Conservation (phyloP, 2,888 invertebrate species). For the Dugesia japonica region DNA sequence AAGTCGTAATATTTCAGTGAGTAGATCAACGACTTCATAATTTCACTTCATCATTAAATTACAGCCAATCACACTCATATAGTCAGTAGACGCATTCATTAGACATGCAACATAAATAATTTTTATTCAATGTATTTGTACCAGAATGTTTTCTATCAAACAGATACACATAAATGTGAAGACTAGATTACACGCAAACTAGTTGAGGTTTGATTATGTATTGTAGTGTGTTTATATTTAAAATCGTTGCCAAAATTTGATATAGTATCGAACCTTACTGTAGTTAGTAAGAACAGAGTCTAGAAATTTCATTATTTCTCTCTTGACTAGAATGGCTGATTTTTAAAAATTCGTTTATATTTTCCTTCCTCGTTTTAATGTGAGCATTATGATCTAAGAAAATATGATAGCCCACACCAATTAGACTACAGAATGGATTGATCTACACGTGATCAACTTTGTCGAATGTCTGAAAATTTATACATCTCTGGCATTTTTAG, state of each 20-base stretch:
- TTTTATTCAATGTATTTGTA: slow-evolving; percentile 2
- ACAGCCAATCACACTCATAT: slow-evolving; percentile 1
- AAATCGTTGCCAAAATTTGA: slow-evolving; percentile 17
- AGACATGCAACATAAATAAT: not conserved
- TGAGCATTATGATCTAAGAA: slow-evolving; percentile 20
- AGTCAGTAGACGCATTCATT: slow-evolving; percentile 8
- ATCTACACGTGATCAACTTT: slow-evolving; percentile 14
- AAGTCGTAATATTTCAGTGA: not conserved
- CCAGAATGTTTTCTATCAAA: slow-evolving; percentile 2
- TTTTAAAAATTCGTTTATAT: not conserved
- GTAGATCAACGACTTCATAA: not conserved
- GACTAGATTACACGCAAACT: not conserved
- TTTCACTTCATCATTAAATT: not conserved
- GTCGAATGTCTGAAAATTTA: slow-evolving; percentile 15
- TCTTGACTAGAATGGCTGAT: not conserved
- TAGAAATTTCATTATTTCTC: slow-evolving; percentile 11
- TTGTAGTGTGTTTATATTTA: slow-evolving; percentile 20
- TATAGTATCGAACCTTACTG: not conserved
- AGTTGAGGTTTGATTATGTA: slow-evolving; percentile 1
- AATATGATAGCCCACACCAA: slow-evolving; percentile 11
- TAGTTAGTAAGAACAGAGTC: not conserved
- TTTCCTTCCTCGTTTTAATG: slow-evolving; percentile 8
- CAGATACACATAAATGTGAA: slow-evolving; percentile 4
- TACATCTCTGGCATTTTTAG: slow-evolving; percentile 20
- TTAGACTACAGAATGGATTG: not conserved